A percentile compares a stretch with the other conserved stretches of the same genome.
Evolutionary conservation across 1,140 invertebrate species (phyloP).

Genomic region (Bombus huntii): DNA sequence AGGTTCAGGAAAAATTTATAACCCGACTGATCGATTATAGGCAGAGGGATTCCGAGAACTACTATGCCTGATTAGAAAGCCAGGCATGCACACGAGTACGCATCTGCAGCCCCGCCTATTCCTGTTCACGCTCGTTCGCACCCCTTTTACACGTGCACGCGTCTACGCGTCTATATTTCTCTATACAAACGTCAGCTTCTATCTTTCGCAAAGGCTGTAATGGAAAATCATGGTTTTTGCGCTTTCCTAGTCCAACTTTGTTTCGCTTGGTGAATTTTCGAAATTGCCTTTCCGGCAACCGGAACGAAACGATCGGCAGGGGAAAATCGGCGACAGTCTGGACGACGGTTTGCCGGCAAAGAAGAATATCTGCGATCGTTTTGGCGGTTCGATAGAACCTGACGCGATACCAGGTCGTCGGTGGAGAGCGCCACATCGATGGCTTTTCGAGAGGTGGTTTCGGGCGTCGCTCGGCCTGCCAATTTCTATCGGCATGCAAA

Average conservation of each 20-base stretch:
- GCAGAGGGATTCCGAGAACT: slow-evolving; percentile 80
- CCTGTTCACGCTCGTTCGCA: slow-evolving; percentile 59
- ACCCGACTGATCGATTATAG: slow-evolving; percentile 76
- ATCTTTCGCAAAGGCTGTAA: slow-evolving; percentile 43
- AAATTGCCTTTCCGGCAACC: no score
- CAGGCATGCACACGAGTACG: slow-evolving; percentile 70
- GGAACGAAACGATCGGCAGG: no score
- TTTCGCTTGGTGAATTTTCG: no score
- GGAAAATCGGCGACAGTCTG: no score
- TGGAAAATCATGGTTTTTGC: slow-evolving; percentile 55
- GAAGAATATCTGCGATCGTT: no score
- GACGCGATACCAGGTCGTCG: background rate
- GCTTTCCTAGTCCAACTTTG: background rate
- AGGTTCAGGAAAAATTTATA: slow-evolving; percentile 74
- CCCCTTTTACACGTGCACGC: slow-evolving; percentile 61
- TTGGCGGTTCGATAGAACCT: no score
- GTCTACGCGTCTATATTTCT: slow-evolving; percentile 53
- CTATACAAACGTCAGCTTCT: slow-evolving; percentile 10
- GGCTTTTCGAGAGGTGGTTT: slow-evolving; percentile 30
- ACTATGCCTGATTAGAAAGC: slow-evolving; percentile 81
- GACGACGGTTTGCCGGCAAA: no score
- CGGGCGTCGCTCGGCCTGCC: slow-evolving; percentile 51
- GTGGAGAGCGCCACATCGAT: background rate
- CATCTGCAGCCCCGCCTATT: slow-evolving; percentile 75
- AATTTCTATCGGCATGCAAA: slow-evolving; percentile 60